Base-by-base conservation (phyloP, 2,113 vertebrate genomes). In the Epinephelus lanceolatus region DNA sequence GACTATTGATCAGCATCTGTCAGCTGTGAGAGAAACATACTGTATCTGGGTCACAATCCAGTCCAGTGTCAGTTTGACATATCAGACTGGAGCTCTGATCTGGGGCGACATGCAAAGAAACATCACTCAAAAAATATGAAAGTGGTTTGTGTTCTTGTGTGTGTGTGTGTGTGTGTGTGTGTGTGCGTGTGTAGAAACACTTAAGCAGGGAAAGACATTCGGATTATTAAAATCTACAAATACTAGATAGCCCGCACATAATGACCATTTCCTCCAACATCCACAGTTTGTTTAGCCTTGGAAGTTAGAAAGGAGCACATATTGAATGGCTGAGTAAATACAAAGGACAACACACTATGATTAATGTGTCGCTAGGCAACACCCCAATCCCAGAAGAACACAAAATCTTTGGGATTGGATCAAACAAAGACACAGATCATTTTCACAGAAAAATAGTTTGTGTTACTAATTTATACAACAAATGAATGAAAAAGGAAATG, bases 1-100 rank as follows among this genome's bases (percentile, higher is more conserved):
- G 71, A 71, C 76, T 83, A 89, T 89, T 68, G 89, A 88, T 89
- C 67, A 70, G 52, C 47, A 71, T 75, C 6, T 23, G 62, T 72
- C 79, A 75, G 75, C 60, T 78, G 71, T 67, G 33, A 51, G 51
- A 76, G 63, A 79, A 71, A 72, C 25, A 69, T 21, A 57, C 21
- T 63, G 76, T 65, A 88, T 86, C 60, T 78, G 56, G 89, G 86
- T 87, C 89, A 89, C 30, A 51, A 73, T 59, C 49, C 66, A 78
- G 77, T 80, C 55, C 65, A 76, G 49, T 59, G 40, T 37, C 51
- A 75, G 60, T 70, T 51, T 57, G 75, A 84, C 51, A 81, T 42
- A 63, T 71, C 60, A 76, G 47, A 76, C 11, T 51, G 15, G 19
- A 71, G 45, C 25, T 53, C 19, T 59, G 60, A 82, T 71, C 33